phyloP scores from a whole-genome alignment of 2,113 vertebrate genomes.

The Ctenomys sociabilis region DNA sequence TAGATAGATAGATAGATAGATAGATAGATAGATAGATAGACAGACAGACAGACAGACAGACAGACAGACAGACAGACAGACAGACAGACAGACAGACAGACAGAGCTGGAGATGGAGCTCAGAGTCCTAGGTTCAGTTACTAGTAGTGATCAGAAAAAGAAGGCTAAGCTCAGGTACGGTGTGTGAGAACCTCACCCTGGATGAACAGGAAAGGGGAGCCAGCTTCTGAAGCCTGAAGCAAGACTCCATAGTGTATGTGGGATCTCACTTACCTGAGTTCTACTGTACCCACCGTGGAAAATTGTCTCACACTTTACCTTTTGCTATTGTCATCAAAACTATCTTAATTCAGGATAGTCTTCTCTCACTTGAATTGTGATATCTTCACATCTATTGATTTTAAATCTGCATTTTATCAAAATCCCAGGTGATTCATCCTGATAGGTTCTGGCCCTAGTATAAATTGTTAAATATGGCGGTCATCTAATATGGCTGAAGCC shows the following conservation, averaged over 20 bases:
- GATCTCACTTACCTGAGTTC: neutral
- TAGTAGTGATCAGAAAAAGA: neutral
- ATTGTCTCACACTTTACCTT: neutral
- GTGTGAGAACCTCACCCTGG: neutral
- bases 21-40: neutral
- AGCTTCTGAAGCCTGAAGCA: neutral
- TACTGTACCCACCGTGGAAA: neutral
- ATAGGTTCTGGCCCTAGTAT: too few relatives aligned
- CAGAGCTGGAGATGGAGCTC: neutral
- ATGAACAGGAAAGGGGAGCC: neutral
- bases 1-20: neutral
- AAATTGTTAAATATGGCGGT: too few relatives aligned
- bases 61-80: too few relatives aligned
- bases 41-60: neutral
- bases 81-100: too few relatives aligned
- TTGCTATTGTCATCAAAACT: neutral
- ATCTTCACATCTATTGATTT: neutral
- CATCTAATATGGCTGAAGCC: too few relatives aligned
- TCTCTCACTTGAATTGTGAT: neutral
- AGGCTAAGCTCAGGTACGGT: neutral
- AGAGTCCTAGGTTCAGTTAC: neutral
- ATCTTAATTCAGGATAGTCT: neutral
- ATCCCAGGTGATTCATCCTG: neutral
- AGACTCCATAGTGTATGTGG: neutral
- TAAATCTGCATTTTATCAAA: constrained; percentile 19